These are phyloP conservation scores for Melanchra persicariae DNA, from an alignment of 2,888 invertebrate species.

Conservation along the genomic window DNA sequence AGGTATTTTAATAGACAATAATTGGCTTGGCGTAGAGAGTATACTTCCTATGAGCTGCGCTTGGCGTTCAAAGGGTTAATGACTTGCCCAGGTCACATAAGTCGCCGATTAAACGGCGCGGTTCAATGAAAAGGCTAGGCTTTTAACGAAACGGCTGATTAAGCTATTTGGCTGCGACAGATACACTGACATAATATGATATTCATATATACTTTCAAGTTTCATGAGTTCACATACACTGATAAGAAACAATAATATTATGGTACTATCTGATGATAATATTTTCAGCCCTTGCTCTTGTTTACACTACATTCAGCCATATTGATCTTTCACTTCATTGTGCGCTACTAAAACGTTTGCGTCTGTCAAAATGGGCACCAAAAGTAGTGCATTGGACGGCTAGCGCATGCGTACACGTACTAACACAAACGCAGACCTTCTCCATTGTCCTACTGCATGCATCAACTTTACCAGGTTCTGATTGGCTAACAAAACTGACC, in stretches of 20 bases:
- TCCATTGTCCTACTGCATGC: background rate
- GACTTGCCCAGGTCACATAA: background rate
- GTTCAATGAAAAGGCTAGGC: too few species aligned
- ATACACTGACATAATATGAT: slow-evolving; percentile 29
- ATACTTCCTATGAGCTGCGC: slow-evolving; percentile 8
- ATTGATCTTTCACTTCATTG: too few species aligned
- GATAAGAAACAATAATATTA: slow-evolving; percentile 15
- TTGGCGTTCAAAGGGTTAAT: slow-evolving; percentile 4
- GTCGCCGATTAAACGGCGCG: too few species aligned
- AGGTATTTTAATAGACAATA: background rate
- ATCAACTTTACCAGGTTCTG: background rate
- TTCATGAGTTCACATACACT: slow-evolving; percentile 28
- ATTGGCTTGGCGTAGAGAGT: slow-evolving; percentile 4
- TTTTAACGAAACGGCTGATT: too few species aligned
- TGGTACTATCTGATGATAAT: background rate
- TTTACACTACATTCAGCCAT: background rate
- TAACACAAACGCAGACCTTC: background rate
- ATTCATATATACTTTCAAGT: too few species aligned
- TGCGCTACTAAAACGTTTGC: too few species aligned
- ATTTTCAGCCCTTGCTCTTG: background rate
- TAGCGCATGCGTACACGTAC: background rate
- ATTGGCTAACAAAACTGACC: background rate
- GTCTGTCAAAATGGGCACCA: background rate
- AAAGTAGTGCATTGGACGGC: slow-evolving; percentile 1
- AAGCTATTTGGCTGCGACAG: too few species aligned